Conservation (phyloP, 2,888 invertebrate genomes). For the Lordiphosa fenestrarum region DNA sequence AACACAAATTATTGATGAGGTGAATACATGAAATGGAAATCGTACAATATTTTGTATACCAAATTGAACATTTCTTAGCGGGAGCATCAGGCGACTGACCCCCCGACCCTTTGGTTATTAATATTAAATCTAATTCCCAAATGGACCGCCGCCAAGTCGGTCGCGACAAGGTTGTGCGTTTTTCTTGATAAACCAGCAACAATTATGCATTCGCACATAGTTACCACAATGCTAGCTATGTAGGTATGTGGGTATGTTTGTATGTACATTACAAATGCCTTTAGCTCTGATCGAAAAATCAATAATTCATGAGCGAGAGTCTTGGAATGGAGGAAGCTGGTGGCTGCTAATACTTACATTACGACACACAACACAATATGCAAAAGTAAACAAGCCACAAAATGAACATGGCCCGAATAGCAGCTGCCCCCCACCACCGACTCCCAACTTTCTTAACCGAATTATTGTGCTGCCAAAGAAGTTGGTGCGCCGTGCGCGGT, state of each 20-base stretch:
- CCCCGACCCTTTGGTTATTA: slow-evolving; percentile 39
- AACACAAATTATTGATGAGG: no score
- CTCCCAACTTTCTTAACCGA: slow-evolving; percentile 42
- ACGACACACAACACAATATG: slow-evolving; percentile 44
- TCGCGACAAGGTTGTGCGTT: slow-evolving; percentile 9
- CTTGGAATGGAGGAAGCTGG: neutral
- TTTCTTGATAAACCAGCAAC: slow-evolving; percentile 30
- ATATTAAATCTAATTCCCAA: slow-evolving; percentile 54
- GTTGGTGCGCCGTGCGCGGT: slow-evolving; percentile 5
- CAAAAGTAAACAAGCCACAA: slow-evolving; percentile 67
- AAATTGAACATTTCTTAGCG: slow-evolving; percentile 13
- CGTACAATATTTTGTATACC: neutral
- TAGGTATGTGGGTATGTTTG: slow-evolving; percentile 2
- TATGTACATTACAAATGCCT: slow-evolving; percentile 15
- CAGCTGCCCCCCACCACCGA: slow-evolving; percentile 19
- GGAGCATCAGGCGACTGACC: neutral
- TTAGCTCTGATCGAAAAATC: slow-evolving; percentile 65
- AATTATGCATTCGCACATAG: slow-evolving; percentile 47
- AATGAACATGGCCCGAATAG: slow-evolving; percentile 59
- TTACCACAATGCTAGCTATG: slow-evolving; percentile 10
- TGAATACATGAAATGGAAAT: no score
- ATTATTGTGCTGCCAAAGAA: slow-evolving; percentile 56
- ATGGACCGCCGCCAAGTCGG: neutral
- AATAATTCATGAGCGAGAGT: slow-evolving; percentile 59
- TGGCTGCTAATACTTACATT: no score